Evolutionary conservation across 2,888 invertebrate species (phyloP).

Genomic region (Chrysomela aeneicollis): DNA sequence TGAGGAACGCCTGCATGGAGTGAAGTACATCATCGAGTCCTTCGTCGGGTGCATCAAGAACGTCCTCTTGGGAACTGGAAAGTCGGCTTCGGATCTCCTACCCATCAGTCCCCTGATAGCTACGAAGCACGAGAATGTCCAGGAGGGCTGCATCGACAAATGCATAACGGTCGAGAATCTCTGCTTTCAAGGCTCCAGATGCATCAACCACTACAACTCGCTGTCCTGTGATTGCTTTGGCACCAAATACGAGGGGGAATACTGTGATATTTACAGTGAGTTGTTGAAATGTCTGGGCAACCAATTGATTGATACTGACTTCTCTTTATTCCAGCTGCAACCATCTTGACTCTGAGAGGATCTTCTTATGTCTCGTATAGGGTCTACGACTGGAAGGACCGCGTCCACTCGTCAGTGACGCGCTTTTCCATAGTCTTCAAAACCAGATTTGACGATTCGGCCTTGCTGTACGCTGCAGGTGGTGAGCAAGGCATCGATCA

Average conservation of each 20-base stretch:
- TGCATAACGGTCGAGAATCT: conserved; percentile 83
- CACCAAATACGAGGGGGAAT: conserved; percentile 88
- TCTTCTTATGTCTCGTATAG: conserved; percentile 93
- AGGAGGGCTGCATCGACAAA: conserved; percentile 87
- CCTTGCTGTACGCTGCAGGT: conserved; percentile 91
- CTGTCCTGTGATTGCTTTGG: conserved; percentile 94
- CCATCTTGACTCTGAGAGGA: conserved; percentile 85
- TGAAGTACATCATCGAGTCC: conserved; percentile 91
- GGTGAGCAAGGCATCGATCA: conserved; percentile 88
- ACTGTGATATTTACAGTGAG: conserved; percentile 91
- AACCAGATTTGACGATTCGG: conserved; percentile 91
- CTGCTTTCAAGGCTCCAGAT: conserved; percentile 86
- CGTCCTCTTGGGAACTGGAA: conserved; percentile 85
- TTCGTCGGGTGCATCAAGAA: conserved; percentile 92
- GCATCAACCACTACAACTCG: conserved; percentile 91
- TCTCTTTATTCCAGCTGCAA: conserved; percentile 71
- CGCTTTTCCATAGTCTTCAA: conserved; percentile 89
- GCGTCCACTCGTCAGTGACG: conserved; percentile 86
- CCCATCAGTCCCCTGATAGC: conserved; percentile 85
- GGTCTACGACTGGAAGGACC: conserved; percentile 91
- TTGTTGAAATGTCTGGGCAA: conserved; percentile 38
- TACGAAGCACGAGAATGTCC: conserved; percentile 88
- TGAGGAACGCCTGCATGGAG: conserved; percentile 86
- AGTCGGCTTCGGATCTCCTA: conserved; percentile 82
- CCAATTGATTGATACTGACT: not conserved